These are phyloP conservation scores for Gallinago jamesoni DNA, from an alignment of 2,113 vertebrate species.

Conservation along the genomic window DNA sequence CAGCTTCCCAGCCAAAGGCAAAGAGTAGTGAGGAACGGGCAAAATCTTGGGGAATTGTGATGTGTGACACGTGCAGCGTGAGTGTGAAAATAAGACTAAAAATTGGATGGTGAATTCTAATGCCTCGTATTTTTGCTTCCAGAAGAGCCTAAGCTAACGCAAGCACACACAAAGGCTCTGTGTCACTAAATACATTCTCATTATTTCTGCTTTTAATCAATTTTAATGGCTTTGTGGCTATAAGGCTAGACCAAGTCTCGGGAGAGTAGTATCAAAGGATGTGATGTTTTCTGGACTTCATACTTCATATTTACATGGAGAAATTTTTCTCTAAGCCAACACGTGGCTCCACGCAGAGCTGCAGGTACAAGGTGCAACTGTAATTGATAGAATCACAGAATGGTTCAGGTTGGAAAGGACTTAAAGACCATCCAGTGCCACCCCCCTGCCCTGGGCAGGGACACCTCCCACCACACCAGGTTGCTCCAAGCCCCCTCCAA, in stretches of 20 bases:
- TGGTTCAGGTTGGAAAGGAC: too few relatives aligned
- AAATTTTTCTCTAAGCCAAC: background rate
- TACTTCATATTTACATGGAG: too few relatives aligned
- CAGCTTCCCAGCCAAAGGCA: background rate
- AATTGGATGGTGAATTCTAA: background rate
- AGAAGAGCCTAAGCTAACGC: background rate
- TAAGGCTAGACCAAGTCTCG: background rate
- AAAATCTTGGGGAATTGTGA: background rate
- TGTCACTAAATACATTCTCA: background rate
- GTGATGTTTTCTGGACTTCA: background rate
- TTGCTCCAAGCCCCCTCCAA: too few relatives aligned
- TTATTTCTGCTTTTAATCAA: background rate
- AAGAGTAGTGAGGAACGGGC: fast-evolving
- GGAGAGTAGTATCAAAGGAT: background rate
- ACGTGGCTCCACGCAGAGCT: background rate
- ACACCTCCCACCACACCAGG: too few relatives aligned
- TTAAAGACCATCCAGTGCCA: too few relatives aligned
- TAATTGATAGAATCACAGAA: background rate
- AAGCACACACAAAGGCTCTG: fast-evolving
- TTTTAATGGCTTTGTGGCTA: background rate
- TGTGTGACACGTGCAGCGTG: fast-evolving
- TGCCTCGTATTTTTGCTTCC: background rate
- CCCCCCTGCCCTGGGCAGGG: too few relatives aligned
- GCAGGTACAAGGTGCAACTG: background rate
- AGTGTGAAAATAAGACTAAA: too few relatives aligned